Evolutionary conservation across 2,888 invertebrate genomes (phyloP).

Genomic region (Eubasilissa splendida): DNA sequence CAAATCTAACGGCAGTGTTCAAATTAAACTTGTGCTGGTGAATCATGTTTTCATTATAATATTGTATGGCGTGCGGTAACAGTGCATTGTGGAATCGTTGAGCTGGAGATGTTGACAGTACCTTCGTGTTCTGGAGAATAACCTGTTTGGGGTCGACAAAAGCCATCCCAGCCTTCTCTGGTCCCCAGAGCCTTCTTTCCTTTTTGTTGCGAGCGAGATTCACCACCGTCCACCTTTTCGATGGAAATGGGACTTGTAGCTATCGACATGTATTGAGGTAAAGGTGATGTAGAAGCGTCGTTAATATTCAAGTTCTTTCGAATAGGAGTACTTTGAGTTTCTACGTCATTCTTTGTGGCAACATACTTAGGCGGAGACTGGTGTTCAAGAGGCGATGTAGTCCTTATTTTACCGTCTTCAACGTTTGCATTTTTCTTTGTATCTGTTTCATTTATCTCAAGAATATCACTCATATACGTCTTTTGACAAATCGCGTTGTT

Average conservation of each 20-base stretch:
- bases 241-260: slow-evolving; percentile 59
- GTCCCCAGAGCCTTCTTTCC: slow-evolving; percentile 58
- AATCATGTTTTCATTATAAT: slow-evolving; percentile 45
- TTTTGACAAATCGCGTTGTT: not conserved
- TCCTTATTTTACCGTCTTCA: not conserved
- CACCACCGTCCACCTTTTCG: slow-evolving; percentile 7
- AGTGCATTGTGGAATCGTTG: slow-evolving; percentile 57
- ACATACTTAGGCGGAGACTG: not conserved
- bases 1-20: slow-evolving; percentile 41
- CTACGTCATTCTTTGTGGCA: slow-evolving; percentile 4
- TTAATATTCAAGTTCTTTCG: slow-evolving; percentile 34
- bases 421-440: not conserved
- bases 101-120: slow-evolving; percentile 53
- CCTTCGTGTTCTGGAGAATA: slow-evolving; percentile 58
- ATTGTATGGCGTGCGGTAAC: slow-evolving; percentile 56
- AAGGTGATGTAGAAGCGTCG: slow-evolving; percentile 57
- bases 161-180: slow-evolving; percentile 59
- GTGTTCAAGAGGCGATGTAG: not conserved
- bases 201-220: slow-evolving; percentile 42
- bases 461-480: not conserved
- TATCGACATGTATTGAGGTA: slow-evolving; percentile 56
- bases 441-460: slow-evolving; percentile 38
- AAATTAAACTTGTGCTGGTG: slow-evolving; percentile 45
- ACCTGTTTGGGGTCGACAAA: slow-evolving; percentile 56
- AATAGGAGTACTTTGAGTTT: slow-evolving; percentile 22